Base-by-base conservation (phyloP, 1,140 invertebrate species). In the Cepaea nemoralis region DNA sequence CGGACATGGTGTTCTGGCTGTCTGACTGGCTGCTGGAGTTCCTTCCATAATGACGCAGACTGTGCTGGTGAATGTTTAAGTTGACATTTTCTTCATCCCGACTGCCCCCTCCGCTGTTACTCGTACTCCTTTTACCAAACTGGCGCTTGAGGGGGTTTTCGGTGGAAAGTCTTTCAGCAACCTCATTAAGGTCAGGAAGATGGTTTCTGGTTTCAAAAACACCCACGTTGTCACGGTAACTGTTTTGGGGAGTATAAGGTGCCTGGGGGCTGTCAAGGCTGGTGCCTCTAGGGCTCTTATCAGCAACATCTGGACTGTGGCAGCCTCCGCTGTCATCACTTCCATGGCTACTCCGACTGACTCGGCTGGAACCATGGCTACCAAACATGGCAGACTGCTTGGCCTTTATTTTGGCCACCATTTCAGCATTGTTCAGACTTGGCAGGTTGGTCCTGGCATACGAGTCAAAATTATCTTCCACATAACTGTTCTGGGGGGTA, bases 371-470 rank as follows among this genome's bases (percentile, higher is more conserved):
- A 24, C 22, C 35, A 35, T 48, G 63, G 39, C 75, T 82, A 22
- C 81, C 70, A 55, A 78, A 82, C 63, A 88, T 67, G 37, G 87
- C 85, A n/a, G 85, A 84, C 76, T 87, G 85, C 42, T 86, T 89
- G 66, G 84, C 78, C 42, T 86, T 81, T 39, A 90, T 89, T 50
- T 80, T 83, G 59, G 86, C 83, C 22, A 89, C 87, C 82, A 88
- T 89, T 63, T 90, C 89, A 22, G 88, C 83, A 81, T 78, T 90
- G 81, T 89, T 89, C 50, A 90, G 83, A 73, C 89, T 90, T 12
- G 89, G 88, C 10, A 90, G 83, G 77, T 81, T 81, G 55, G 85
- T 85, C 8, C 80, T 80, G 27, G 84, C 81, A 33, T 84, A 77
- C 14, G 42, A 35, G 35, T 81, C 78, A 24, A 81, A 73, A 19